phyloP scores from a whole-genome alignment of 2,113 vertebrate species.

The Leptocoma aspasia region DNA sequence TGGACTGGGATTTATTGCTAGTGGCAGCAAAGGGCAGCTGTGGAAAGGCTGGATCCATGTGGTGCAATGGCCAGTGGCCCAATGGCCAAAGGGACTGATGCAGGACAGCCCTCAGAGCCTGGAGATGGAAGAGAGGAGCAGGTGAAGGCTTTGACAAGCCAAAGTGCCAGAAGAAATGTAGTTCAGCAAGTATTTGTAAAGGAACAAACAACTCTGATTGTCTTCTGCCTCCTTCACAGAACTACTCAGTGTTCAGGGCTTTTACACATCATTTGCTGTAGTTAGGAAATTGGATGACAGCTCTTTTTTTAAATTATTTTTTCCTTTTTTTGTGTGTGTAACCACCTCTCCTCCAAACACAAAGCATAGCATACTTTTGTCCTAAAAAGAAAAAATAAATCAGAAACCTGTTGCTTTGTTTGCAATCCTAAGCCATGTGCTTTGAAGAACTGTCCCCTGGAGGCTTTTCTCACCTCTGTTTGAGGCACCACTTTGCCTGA shows the following conservation, averaged over 20 bases:
- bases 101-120: not conserved
- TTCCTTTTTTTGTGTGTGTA: not conserved
- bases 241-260: not conserved
- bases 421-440: not conserved
- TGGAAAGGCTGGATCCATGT: not conserved
- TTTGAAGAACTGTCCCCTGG: not conserved
- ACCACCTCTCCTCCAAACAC: not conserved
- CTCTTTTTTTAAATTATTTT: not conserved
- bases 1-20: not conserved
- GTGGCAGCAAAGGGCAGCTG: not conserved
- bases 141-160: not conserved
- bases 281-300: not conserved
- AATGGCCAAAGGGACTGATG: not conserved
- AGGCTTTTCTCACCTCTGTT: not conserved
- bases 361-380: not conserved
- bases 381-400: not conserved
- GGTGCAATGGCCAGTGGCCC: accelerated
- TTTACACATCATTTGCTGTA: not conserved
- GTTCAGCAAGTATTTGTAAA: accelerated
- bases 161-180: not conserved
- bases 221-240: not conserved
- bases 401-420: not conserved
- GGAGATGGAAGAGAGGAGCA: not conserved
- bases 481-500: not conserved
- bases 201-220: not conserved